Percentiles rank a stretch among this genome's conserved stretches.
Evolutionary conservation across 1,140 invertebrate species (phyloP).

Genomic region (Tribolium madens): DNA sequence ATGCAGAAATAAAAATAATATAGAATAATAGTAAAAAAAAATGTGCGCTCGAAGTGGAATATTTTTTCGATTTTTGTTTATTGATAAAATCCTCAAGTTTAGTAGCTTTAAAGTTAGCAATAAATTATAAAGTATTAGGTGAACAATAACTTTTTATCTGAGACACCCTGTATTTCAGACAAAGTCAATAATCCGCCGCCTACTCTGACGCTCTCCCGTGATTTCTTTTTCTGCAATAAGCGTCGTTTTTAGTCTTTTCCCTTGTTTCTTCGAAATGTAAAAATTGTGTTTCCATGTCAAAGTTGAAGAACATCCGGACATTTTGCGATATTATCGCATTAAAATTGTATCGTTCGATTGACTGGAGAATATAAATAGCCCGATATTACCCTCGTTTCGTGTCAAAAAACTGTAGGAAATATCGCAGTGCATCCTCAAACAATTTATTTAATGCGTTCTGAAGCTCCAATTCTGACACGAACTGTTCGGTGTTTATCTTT

Average conservation of each 20-base stretch:
- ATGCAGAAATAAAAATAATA: no score
- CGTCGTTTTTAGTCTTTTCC: background rate
- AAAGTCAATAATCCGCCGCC: no score
- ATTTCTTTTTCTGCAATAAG: background rate
- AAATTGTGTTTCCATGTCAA: background rate
- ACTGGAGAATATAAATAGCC: background rate
- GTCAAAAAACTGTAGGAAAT: background rate
- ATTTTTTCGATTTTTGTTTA: no score
- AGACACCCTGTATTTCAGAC: no score
- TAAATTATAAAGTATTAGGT: no score
- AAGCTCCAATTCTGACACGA: constrained; percentile 5
- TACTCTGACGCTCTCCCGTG: no score
- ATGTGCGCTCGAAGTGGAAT: no score
- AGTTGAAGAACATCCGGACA: background rate
- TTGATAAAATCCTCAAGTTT: no score
- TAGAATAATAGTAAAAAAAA: no score
- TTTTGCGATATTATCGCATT: background rate
- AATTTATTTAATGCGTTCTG: constrained; percentile 12
- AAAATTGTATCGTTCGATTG: background rate
- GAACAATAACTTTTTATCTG: no score
- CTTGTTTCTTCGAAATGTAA: background rate
- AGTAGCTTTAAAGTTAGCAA: no score
- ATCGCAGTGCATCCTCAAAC: constrained; percentile 4
- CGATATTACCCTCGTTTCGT: background rate
- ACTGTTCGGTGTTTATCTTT: constrained; percentile 15